A percentile compares a stretch with the other conserved stretches of the same genome.
Conservation (phyloP, 1,140 invertebrate species). For the Drosophila erecta region DNA sequence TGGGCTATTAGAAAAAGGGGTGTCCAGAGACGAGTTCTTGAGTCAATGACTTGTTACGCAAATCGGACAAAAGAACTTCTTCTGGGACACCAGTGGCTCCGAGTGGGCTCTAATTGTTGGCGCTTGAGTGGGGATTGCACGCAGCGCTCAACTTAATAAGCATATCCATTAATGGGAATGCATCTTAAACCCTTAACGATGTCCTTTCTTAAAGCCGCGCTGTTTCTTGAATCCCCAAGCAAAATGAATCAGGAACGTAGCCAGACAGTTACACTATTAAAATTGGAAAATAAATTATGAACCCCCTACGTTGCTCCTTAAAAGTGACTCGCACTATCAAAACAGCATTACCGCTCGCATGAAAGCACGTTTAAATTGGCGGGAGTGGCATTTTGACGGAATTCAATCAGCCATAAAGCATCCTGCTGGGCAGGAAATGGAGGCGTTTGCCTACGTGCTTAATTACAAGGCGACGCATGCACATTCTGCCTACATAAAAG, state of each 20-base stretch:
- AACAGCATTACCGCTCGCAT: constrained; percentile 5
- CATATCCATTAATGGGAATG: constrained; percentile 48
- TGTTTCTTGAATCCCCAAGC: too few species aligned
- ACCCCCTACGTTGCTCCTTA: neutral
- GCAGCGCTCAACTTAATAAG: constrained; percentile 55
- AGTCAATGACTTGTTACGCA: constrained; percentile 77
- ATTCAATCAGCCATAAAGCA: constrained; percentile 67
- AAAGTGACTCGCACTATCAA: neutral
- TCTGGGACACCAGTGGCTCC: neutral
- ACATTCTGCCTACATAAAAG: constrained; percentile 34
- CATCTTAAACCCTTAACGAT: neutral
- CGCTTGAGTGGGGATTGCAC: constrained; percentile 40
- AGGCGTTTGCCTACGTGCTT: constrained; percentile 64
- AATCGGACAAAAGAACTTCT: constrained; percentile 65
- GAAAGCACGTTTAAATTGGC: constrained; percentile 16
- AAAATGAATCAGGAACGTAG: too few species aligned
- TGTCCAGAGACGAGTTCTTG: constrained; percentile 22
- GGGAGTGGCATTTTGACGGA: constrained; percentile 65
- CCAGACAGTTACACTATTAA: neutral
- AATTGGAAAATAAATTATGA: constrained; percentile 18
- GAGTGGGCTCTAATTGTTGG: neutral
- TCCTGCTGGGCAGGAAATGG: constrained; percentile 27
- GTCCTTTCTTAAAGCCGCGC: too few species aligned
- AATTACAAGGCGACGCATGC: constrained; percentile 63
- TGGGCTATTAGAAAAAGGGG: constrained; percentile 68